Base-by-base conservation (phyloP, 2,113 vertebrate genomes). In the Pomatorhinus ruficollis region DNA sequence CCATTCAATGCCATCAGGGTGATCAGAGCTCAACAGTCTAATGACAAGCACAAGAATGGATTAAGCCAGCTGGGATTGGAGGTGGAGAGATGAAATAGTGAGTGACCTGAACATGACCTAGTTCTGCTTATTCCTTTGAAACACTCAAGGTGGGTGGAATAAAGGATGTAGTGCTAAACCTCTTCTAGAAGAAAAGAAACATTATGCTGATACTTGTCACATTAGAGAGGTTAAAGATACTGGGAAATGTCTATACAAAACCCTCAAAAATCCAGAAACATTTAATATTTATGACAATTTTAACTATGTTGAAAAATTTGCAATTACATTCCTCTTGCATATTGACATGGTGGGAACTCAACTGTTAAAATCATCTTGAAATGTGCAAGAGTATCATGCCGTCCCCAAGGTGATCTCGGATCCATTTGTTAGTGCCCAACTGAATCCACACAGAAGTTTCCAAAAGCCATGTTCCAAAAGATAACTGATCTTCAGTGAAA, bases 1-100 rank as follows among this genome's bases (percentile, higher is more conserved):
- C 16, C 57, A 52, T 10, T 22, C 30, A 68, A 5, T 35, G 14
- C 27, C 37, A 71, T 14, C 12, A 50, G 25, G 15, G 30, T 42
- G 50, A 69, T 78, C 45, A 65, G 63, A 77, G 19, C 30, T 83
- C 63, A 90, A 35, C 4, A 33, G 37, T 10, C 49, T 66, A 45
- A 69, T 6, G 66, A 49, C 20, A 42, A 74, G 12, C 15, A 17
- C 9, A 40, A 45, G 23, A 86, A 63, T 0, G 1, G 17, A 42
- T 69, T 53, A 89, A 61, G 9, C 5, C 4, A 1, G 8, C 1
- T 42, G 68, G 35, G 35, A 50, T 35, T 0, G 0, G 23, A 80
- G 30, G 5, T 33, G 56, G 10, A n/a, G 0, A 49, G n/a, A 33
- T 1, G 2, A 60, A 90, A 28, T 3, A 61, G 17, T 1, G 15